Percentiles rank a stretch among this genome's conserved stretches.
phyloP scores from a whole-genome alignment of 2,797 vertebrate genomes.

The Urosaurus nigricauda region DNA sequence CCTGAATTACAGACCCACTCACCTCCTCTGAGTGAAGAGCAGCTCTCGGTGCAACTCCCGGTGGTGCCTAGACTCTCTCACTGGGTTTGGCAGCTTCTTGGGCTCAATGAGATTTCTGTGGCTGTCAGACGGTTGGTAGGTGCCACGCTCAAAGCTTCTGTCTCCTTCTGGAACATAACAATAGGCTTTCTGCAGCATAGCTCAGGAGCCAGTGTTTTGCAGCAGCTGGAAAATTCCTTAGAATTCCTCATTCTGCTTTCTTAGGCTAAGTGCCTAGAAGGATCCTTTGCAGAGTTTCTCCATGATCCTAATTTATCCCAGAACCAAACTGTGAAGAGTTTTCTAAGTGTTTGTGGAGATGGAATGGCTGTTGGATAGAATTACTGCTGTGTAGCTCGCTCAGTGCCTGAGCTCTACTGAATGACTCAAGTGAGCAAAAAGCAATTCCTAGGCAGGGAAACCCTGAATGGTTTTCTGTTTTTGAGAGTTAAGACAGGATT shows the following conservation, averaged over 20 bases:
- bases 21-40: slow-evolving; percentile 85
- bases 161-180: slow-evolving; percentile 15
- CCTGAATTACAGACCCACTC: slow-evolving; percentile 32
- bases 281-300: neutral
- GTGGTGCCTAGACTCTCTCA: slow-evolving; percentile 75
- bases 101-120: slow-evolving; percentile 59
- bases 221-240: neutral
- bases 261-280: neutral
- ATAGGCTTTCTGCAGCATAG: neutral
- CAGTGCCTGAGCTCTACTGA: neutral
- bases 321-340: neutral
- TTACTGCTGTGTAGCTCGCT: neutral
- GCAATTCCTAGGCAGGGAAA: neutral
- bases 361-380: neutral
- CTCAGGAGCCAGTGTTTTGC: neutral
- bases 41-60: slow-evolving; percentile 84
- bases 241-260: neutral
- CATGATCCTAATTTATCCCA: neutral
- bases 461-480: neutral
- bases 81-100: slow-evolving; percentile 78
- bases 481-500: neutral
- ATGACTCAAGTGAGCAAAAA: neutral
- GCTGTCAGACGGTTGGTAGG: slow-evolving; percentile 62
- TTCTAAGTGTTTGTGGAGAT: neutral
- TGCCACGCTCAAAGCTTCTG: slow-evolving; percentile 8